A percentile compares a stretch with the other conserved stretches of the same genome.
These are phyloP conservation scores for Erynnis tages DNA, from an alignment of 2,888 invertebrate genomes.

Conservation along the genomic window DNA sequence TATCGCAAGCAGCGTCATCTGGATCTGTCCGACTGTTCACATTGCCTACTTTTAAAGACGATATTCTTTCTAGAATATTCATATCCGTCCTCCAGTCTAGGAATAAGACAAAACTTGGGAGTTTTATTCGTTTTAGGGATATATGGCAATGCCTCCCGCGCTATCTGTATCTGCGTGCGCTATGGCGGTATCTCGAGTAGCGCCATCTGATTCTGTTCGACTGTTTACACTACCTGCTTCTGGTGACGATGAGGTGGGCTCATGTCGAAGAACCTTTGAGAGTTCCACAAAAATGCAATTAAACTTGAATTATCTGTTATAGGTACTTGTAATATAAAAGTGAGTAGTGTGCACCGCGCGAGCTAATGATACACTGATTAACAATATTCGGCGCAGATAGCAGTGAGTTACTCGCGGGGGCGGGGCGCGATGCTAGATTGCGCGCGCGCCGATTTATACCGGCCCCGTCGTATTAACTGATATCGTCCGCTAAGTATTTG, in stretches of 20 bases:
- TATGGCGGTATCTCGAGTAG: conserved; percentile 65
- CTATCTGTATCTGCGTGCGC: conserved; percentile 74
- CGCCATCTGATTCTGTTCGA: conserved; percentile 56
- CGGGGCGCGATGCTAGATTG: conserved; percentile 74
- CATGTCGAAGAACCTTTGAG: too few species aligned
- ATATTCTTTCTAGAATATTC: not conserved
- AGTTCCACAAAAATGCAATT: too few species aligned
- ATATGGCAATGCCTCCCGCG: conserved; percentile 71
- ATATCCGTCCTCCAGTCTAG: too few species aligned
- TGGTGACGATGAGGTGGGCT: too few species aligned
- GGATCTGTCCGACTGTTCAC: conserved; percentile 46
- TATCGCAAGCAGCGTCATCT: conserved; percentile 61
- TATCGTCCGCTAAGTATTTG: conserved; percentile 64
- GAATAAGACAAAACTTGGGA: conserved; percentile 47
- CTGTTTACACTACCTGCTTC: conserved; percentile 48
- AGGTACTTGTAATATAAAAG: too few species aligned
- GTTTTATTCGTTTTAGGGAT: conserved; percentile 56
- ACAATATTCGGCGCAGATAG: conserved; percentile 80
- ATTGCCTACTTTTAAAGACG: conserved; percentile 41
- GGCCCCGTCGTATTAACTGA: conserved; percentile 76
- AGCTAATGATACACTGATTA: conserved; percentile 80
- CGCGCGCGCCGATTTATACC: conserved; percentile 73
- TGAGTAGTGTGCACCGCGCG: conserved; percentile 51
- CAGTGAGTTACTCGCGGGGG: conserved; percentile 73
- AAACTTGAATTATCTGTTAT: too few species aligned